phyloP scores from a whole-genome alignment of 2,797 vertebrate genomes.

The Apogon hyalosoma region DNA sequence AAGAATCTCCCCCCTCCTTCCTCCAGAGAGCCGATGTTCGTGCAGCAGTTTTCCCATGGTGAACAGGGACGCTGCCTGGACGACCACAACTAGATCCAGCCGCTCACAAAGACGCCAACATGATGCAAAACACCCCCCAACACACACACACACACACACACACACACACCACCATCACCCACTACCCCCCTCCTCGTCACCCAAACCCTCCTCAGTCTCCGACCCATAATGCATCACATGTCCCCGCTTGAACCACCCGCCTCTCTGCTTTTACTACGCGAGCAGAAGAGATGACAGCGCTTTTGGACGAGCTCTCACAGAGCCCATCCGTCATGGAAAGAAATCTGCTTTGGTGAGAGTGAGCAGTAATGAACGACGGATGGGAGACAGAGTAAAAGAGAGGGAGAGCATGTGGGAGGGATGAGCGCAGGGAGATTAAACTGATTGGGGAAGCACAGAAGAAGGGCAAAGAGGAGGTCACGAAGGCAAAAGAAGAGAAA shows the following conservation, averaged over 20 bases:
- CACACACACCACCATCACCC: too few relatives aligned
- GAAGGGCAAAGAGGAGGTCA: slow-evolving; percentile 64
- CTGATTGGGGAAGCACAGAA: slow-evolving; percentile 62
- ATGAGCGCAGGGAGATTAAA: slow-evolving; percentile 62
- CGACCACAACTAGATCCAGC: slow-evolving; percentile 49
- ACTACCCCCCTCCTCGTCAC: background rate
- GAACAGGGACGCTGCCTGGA: slow-evolving; percentile 47
- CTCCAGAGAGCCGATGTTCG: slow-evolving; percentile 14
- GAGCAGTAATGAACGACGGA: slow-evolving; percentile 60
- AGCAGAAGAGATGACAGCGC: slow-evolving; percentile 60
- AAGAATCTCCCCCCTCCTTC: background rate
- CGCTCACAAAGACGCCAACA: slow-evolving; percentile 31
- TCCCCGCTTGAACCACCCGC: slow-evolving; percentile 50
- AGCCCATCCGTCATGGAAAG: slow-evolving; percentile 71
- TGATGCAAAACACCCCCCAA: slow-evolving; percentile 13
- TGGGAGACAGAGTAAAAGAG: slow-evolving; percentile 20
- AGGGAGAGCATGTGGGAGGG: slow-evolving; percentile 51
- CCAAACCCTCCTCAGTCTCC: slow-evolving; percentile 10
- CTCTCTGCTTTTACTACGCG: slow-evolving; percentile 46
- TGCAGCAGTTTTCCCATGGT: slow-evolving; percentile 44
- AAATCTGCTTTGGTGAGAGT: slow-evolving; percentile 68
- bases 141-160: too few relatives aligned
- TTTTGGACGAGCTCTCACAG: slow-evolving; percentile 51
- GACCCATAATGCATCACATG: slow-evolving; percentile 33
- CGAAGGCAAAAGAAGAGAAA: slow-evolving; percentile 53